Percentiles rank a stretch among this genome's conserved stretches.
Conservation (phyloP, 2,113 vertebrate species). For the Sakesphorus luctuosus region DNA sequence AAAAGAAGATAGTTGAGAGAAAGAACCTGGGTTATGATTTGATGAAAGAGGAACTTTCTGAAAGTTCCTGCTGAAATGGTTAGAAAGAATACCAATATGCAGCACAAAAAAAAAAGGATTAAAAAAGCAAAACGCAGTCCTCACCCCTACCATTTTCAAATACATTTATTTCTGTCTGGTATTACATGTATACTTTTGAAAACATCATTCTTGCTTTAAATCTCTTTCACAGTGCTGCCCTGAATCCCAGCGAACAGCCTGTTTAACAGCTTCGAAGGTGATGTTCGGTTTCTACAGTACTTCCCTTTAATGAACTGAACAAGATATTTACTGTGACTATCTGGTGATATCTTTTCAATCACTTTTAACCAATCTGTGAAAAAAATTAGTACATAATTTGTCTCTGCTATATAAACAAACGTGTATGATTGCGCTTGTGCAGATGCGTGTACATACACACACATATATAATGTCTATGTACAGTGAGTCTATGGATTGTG, state of each 20-base stretch:
- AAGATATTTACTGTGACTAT: constrained; percentile 11
- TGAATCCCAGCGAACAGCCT: constrained; percentile 40
- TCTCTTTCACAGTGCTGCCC: constrained; percentile 57
- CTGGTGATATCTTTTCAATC: constrained; percentile 33
- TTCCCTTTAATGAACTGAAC: constrained; percentile 55
- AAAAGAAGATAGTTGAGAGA: neutral
- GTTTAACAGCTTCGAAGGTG: constrained; percentile 52
- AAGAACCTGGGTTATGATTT: neutral
- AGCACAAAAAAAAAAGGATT: neutral
- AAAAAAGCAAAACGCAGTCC: neutral
- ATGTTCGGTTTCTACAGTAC: constrained; percentile 58
- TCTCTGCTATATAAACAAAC: constrained; percentile 4
- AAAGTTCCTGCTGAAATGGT: neutral
- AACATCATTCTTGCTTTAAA: constrained; percentile 62
- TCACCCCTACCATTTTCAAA: neutral
- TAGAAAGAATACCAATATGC: neutral
- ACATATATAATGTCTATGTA: constrained; percentile 29
- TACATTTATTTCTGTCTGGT: constrained; percentile 44
- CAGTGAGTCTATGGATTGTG: constrained; percentile 38
- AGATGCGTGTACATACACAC: constrained; percentile 26
- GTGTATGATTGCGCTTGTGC: constrained; percentile 38
- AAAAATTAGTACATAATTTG: constrained; percentile 24
- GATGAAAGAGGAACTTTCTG: neutral
- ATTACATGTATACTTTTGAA: constrained; percentile 40
- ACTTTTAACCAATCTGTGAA: constrained; percentile 49